Percentiles rank a stretch among this genome's conserved stretches.
Conservation (phyloP, 2,797 vertebrate genomes). For the Galagoides demidoff region DNA sequence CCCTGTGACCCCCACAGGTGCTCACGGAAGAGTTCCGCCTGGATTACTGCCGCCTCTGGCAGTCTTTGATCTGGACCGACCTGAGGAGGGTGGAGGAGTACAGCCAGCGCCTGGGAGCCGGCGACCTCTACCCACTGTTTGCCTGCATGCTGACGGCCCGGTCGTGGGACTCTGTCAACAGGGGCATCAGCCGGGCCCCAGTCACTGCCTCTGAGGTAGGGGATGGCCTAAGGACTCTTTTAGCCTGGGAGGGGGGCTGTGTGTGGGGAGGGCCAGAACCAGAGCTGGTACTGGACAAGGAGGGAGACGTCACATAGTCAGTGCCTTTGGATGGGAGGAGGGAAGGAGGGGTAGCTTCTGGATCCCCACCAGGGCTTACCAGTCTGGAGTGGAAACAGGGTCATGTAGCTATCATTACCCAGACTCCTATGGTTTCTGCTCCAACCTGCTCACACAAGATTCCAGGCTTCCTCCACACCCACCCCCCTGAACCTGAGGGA, state of each 20-base stretch:
- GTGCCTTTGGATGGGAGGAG: not conserved
- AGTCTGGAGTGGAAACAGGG: not conserved
- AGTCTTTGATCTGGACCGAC: slow-evolving; percentile 93
- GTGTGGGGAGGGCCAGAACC: not conserved
- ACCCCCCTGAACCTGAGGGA: not conserved
- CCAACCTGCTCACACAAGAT: not conserved
- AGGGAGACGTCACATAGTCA: not conserved
- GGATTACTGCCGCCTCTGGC: slow-evolving; percentile 96
- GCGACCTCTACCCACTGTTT: slow-evolving; percentile 95
- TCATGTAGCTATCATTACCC: not conserved
- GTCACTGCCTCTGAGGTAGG: slow-evolving; percentile 91
- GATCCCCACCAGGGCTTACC: not conserved
- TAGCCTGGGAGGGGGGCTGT: not conserved
- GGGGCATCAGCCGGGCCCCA: slow-evolving; percentile 92
- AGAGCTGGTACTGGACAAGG: not conserved
- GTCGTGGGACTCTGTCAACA: slow-evolving; percentile 94
- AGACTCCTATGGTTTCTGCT: not conserved
- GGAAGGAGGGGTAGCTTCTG: no score
- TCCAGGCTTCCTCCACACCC: not conserved
- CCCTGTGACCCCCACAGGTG: slow-evolving; percentile 83
- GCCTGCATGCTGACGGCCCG: slow-evolving; percentile 96
- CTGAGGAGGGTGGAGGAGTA: slow-evolving; percentile 93
- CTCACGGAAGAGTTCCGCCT: slow-evolving; percentile 94
- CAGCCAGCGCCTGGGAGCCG: slow-evolving; percentile 93
- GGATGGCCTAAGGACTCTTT: not conserved